Conservation (phyloP, 2,888 invertebrate genomes). For the Dynastes grantii region DNA sequence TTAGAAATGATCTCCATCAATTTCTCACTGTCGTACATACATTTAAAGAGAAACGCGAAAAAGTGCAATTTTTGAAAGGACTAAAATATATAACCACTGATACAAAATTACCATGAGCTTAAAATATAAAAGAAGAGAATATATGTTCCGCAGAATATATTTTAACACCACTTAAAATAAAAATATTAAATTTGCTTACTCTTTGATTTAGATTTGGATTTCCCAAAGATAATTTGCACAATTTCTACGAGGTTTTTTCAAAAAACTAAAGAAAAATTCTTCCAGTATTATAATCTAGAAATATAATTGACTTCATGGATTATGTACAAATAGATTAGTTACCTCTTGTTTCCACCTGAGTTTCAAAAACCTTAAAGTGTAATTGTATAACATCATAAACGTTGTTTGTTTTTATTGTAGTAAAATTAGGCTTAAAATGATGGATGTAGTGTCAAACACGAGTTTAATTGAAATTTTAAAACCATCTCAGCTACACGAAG, state of each 20-base stretch:
- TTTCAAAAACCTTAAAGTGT: slow-evolving; percentile 35
- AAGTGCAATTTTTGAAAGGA: slow-evolving; percentile 6
- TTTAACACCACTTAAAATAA: background rate
- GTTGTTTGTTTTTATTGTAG: slow-evolving; percentile 51
- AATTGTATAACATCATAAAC: slow-evolving; percentile 39
- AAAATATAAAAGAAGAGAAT: slow-evolving; percentile 8
- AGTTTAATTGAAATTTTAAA: slow-evolving; percentile 25
- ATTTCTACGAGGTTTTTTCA: too few species aligned
- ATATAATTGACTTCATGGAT: too few species aligned
- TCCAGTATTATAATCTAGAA: too few species aligned
- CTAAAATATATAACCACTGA: slow-evolving; percentile 8
- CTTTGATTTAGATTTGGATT: background rate
- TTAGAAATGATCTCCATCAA: too few species aligned
- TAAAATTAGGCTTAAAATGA: slow-evolving; percentile 47
- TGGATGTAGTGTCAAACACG: slow-evolving; percentile 29
- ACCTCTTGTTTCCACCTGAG: background rate
- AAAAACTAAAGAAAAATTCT: too few species aligned
- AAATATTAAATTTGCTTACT: background rate
- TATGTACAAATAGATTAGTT: background rate
- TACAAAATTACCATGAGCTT: slow-evolving; percentile 32
- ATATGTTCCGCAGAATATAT: slow-evolving; percentile 18
- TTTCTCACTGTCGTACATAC: too few species aligned
- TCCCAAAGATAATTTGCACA: background rate
- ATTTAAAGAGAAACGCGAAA: background rate
- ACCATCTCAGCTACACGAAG: too few species aligned